Conservation (phyloP, 2,888 invertebrate species). For the Amblyjoppa proteus region DNA sequence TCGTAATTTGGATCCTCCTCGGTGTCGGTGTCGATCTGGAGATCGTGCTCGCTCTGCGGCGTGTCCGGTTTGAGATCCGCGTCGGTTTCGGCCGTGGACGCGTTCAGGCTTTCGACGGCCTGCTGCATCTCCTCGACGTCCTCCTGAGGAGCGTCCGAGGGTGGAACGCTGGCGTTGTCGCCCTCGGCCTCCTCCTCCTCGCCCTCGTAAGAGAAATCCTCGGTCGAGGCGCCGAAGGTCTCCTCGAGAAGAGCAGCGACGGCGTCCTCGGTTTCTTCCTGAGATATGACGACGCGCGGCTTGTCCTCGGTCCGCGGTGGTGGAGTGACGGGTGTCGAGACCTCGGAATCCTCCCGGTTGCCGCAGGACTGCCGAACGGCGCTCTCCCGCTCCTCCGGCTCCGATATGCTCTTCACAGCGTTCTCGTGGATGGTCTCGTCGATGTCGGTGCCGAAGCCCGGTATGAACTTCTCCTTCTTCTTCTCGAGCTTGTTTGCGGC, state of each 20-base stretch:
- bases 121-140: constrained; percentile 94
- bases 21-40: constrained; percentile 94
- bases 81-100: constrained; percentile 85
- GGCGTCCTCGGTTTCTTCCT: constrained; percentile 97
- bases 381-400: constrained; percentile 83
- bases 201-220: constrained; percentile 84
- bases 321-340: constrained; percentile 85
- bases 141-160: constrained; percentile 87
- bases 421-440: constrained; percentile 92
- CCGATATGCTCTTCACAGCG: constrained; percentile 92
- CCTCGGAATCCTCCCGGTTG: constrained; percentile 79
- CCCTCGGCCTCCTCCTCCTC: constrained; percentile 85
- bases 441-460: constrained; percentile 89
- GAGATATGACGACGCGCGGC: constrained; percentile 93
- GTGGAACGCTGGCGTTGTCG: constrained; percentile 85
- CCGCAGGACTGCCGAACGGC: constrained; percentile 74
- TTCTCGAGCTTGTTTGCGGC: constrained; percentile 81
- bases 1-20: constrained; percentile 88
- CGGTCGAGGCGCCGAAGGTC: constrained; percentile 90
- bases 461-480: constrained; percentile 89
- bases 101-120: constrained; percentile 93
- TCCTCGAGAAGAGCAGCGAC: constrained; percentile 95
- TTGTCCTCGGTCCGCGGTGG: constrained; percentile 90
- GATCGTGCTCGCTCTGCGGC: constrained; percentile 93
- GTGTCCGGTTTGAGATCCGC: constrained; percentile 91